A percentile compares a stretch with the other conserved stretches of the same genome.
Evolutionary conservation across 2,888 invertebrate genomes (phyloP).

Genomic region (Eucriotettix oculatus): DNA sequence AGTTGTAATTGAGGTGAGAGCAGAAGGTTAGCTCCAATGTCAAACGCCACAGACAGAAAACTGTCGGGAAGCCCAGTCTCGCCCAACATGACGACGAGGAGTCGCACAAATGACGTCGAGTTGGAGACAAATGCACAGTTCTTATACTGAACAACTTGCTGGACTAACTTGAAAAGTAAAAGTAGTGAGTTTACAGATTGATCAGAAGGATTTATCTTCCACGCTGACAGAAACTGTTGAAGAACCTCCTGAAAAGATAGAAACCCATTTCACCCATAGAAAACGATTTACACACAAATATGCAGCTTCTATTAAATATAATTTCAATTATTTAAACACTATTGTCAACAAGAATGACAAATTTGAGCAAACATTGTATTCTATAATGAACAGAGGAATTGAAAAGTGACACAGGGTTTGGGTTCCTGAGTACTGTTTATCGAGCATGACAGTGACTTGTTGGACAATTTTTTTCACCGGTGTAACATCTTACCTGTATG

Average conservation of each 20-base stretch:
- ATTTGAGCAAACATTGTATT: no score
- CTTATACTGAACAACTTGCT: conserved; percentile 43
- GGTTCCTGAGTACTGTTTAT: no score
- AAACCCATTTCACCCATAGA: no score
- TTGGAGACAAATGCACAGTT: conserved; percentile 45
- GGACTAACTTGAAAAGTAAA: conserved; percentile 36
- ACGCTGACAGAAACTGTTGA: neutral
- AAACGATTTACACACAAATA: no score
- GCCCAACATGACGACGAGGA: conserved; percentile 35
- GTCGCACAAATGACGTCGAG: conserved; percentile 38
- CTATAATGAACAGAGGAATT: no score
- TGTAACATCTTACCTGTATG: neutral
- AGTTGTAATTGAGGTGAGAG: conserved; percentile 42
- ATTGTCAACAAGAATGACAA: no score
- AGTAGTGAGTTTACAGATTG: neutral
- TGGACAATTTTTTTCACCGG: no score
- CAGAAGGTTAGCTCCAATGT: conserved; percentile 40
- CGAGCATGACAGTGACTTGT: no score
- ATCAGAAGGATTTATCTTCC: neutral
- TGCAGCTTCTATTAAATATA: no score
- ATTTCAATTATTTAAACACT: no score
- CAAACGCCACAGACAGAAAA: conserved; percentile 31
- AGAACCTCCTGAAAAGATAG: neutral
- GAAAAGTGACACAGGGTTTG: no score
- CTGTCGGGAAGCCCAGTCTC: conserved; percentile 27